These are phyloP conservation scores for Machaerirhynchus nigripectus DNA, from an alignment of 2,113 vertebrate species.

Conservation along the genomic window DNA sequence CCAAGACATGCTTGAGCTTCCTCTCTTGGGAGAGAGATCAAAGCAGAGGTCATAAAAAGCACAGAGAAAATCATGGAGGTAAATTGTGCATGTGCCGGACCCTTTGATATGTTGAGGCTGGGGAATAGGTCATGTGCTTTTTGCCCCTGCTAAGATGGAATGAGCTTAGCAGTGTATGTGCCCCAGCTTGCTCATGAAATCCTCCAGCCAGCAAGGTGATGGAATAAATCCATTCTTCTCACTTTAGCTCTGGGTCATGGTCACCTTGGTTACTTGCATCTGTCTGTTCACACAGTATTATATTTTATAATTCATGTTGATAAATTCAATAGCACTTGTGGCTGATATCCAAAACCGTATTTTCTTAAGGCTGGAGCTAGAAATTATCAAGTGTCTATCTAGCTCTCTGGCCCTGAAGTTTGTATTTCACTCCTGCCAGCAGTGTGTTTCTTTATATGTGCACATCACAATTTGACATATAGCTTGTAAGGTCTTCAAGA, in stretches of 20 bases:
- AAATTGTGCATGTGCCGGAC: neutral
- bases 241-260: neutral
- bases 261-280: neutral
- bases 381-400: neutral
- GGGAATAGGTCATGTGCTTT: fast-evolving
- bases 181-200: neutral
- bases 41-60: neutral
- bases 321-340: neutral
- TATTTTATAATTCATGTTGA: neutral
- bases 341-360: neutral
- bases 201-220: neutral
- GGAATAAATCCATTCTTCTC: neutral
- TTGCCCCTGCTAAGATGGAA: neutral
- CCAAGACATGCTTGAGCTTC: neutral
- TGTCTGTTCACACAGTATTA: neutral
- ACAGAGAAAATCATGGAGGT: neutral
- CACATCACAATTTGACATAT: neutral
- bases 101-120: neutral
- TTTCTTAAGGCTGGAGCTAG: neutral
- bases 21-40: neutral
- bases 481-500: neutral
- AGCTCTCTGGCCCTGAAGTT: neutral
- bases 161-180: neutral
- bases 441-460: neutral
- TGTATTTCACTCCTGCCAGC: neutral